A percentile compares a stretch with the other conserved stretches of the same genome.
Evolutionary conservation across 2,888 invertebrate species (phyloP).

Genomic region (Eudasyphora cyanicolor): DNA sequence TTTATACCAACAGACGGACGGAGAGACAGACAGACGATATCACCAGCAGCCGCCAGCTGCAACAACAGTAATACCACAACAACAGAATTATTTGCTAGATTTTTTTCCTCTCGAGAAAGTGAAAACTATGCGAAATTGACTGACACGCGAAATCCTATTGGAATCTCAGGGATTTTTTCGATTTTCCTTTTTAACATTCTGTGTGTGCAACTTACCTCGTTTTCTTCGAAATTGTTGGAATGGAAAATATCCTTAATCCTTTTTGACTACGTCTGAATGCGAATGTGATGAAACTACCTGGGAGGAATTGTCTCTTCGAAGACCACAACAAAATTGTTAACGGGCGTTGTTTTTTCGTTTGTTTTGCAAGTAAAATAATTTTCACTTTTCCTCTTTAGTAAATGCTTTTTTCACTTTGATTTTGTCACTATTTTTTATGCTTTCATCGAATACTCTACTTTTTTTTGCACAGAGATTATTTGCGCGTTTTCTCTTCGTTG

Average conservation of each 20-base stretch:
- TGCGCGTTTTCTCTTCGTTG: slow-evolving; percentile 57
- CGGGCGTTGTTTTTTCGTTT: neutral
- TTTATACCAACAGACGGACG: neutral
- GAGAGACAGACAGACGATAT: neutral
- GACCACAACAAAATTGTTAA: neutral
- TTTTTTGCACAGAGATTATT: slow-evolving; percentile 40
- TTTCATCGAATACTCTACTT: slow-evolving; percentile 11
- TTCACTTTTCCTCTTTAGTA: slow-evolving; percentile 17
- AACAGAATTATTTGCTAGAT: neutral
- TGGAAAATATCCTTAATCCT: slow-evolving; percentile 33
- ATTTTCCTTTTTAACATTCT: neutral
- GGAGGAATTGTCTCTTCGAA: neutral
- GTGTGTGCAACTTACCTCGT: slow-evolving; percentile 1
- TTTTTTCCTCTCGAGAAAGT: slow-evolving; percentile 44
- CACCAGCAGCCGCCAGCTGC: slow-evolving; percentile 1
- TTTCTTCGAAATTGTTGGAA: slow-evolving; percentile 9
- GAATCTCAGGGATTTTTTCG: neutral
- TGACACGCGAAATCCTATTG: neutral
- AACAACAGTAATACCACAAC: slow-evolving; percentile 33
- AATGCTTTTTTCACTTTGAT: slow-evolving; percentile 7
- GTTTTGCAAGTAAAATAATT: slow-evolving; percentile 12
- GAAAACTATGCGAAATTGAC: slow-evolving; percentile 47
- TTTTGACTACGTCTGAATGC: no score
- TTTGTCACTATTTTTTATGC: slow-evolving; percentile 22
- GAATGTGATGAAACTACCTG: neutral